Conservation (phyloP, 2,888 invertebrate species). For the Ctena decussata region DNA sequence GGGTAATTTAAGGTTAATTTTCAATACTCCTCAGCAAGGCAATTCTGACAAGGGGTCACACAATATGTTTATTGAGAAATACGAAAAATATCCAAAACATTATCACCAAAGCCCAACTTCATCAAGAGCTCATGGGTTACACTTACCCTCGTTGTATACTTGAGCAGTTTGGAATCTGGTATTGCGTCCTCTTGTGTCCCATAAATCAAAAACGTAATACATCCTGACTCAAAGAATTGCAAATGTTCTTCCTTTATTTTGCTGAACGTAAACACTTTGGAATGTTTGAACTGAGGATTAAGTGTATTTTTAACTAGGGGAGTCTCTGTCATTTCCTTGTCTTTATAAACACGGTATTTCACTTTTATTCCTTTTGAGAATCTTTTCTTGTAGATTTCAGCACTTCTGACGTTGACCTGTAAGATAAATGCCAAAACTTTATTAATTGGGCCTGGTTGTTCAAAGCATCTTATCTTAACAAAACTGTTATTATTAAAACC, state of each 20-base stretch:
- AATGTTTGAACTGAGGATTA: conserved; percentile 84
- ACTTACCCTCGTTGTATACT: conserved; percentile 85
- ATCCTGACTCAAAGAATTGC: conserved; percentile 85
- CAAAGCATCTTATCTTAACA: too few species aligned
- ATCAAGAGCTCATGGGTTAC: neutral
- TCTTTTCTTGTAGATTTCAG: conserved; percentile 83
- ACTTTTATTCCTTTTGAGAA: conserved; percentile 84
- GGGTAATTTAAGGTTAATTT: too few species aligned
- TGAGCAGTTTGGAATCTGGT: conserved; percentile 82
- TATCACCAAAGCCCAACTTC: too few species aligned
- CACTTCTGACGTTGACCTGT: conserved; percentile 81
- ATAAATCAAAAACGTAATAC: conserved; percentile 85
- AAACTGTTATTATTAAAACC: too few species aligned
- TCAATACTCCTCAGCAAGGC: too few species aligned
- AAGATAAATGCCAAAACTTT: neutral
- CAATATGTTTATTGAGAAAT: too few species aligned
- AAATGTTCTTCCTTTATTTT: conserved; percentile 84
- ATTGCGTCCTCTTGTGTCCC: conserved; percentile 85
- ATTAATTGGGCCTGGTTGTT: too few species aligned
- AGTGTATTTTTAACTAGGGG: conserved; percentile 81
- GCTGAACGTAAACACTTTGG: conserved; percentile 80
- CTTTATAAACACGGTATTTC: conserved; percentile 83
- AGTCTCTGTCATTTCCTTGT: conserved; percentile 80
- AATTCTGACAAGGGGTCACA: too few species aligned
- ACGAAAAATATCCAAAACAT: too few species aligned